A percentile compares a stretch with the other conserved stretches of the same genome.
Evolutionary conservation across 2,888 invertebrate species (phyloP).

Genomic region (Tiliacea citrago): DNA sequence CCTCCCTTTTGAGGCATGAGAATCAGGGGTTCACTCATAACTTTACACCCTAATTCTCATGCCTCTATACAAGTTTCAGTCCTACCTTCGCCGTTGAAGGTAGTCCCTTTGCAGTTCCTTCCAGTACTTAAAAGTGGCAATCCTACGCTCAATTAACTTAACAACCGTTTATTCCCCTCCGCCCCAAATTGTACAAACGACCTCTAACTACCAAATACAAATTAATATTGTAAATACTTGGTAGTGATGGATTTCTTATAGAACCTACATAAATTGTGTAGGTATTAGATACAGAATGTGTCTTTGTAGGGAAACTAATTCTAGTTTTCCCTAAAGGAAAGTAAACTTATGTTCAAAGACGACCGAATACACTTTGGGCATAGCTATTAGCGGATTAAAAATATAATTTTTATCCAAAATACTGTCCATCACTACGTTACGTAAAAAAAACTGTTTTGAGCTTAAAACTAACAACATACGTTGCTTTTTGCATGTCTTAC

Average conservation of each 20-base stretch:
- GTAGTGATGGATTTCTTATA: slow-evolving; percentile 32
- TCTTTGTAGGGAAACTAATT: not conserved
- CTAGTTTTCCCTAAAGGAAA: slow-evolving; percentile 1
- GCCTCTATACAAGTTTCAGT: not conserved
- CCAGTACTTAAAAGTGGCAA: slow-evolving; percentile 25
- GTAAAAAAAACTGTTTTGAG: slow-evolving; percentile 37
- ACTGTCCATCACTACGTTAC: slow-evolving; percentile 8
- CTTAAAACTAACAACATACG: slow-evolving; percentile 85
- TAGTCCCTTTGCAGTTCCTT: not conserved
- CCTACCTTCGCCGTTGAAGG: not conserved
- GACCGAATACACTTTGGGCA: not conserved
- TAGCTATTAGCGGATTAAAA: not conserved
- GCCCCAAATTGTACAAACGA: slow-evolving; percentile 28
- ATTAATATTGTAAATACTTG: slow-evolving; percentile 26
- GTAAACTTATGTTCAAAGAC: not conserved
- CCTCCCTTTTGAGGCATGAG: too few relatives aligned
- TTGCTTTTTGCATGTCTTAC: slow-evolving; percentile 93
- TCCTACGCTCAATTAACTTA: slow-evolving; percentile 48
- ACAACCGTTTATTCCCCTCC: slow-evolving; percentile 33
- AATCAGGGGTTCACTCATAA: too few relatives aligned
- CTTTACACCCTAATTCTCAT: too few relatives aligned
- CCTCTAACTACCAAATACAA: slow-evolving; percentile 8
- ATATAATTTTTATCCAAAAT: not conserved
- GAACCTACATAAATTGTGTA: not conserved
- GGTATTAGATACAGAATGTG: not conserved